Evolutionary conservation across 1,140 invertebrate genomes (phyloP), one percentile per base, ranked within the genome.

Genomic region (Drosophila chauvacae): DNA sequence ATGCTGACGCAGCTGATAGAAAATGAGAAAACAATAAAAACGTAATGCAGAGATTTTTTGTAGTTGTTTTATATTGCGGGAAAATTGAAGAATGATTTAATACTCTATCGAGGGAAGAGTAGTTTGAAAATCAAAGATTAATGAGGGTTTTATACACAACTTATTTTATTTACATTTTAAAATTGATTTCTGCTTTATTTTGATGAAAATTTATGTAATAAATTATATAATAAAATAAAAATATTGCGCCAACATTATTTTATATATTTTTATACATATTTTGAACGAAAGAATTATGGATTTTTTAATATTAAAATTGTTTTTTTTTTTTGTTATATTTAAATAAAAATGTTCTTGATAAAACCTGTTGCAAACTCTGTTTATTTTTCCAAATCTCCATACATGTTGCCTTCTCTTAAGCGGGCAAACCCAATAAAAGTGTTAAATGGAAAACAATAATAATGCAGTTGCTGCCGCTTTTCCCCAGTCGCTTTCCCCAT

Each of bases 381-480:
- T n/a, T 23, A 37, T 23, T 16, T 10, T 26, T 7, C 20, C 9
- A 26, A 4, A 0, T 23, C 10, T 6, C 13, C 4, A 59, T 37
- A 42, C 20, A 30, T 48, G 47, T 45, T 39, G 35, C 58, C 53
- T 64, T 53, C 42, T 63, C 60, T 55, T 18, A 48, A 45, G 50
- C 42, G 30, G 20, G 1, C 20, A 20, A 7, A 23, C 7, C 33
- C n/a, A 60, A 61, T 63, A 70, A 88, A 83, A 78, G 72, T 72
- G 77, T 83, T 78, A 72, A 90, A 74, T 88, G 48, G 69, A 78
- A 84, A 88, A 87, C 80, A 87, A 84, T 88, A 87, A 84, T 71
- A 78, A 64, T 77, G 76, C 76, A 78, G 66, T 78, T n/a, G 42
- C 63, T 44, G 42, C 30, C 26, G 18, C 30, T 53, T 20, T 48